Conservation (phyloP, 2,888 invertebrate species). For the Cataglyphis cursor region DNA sequence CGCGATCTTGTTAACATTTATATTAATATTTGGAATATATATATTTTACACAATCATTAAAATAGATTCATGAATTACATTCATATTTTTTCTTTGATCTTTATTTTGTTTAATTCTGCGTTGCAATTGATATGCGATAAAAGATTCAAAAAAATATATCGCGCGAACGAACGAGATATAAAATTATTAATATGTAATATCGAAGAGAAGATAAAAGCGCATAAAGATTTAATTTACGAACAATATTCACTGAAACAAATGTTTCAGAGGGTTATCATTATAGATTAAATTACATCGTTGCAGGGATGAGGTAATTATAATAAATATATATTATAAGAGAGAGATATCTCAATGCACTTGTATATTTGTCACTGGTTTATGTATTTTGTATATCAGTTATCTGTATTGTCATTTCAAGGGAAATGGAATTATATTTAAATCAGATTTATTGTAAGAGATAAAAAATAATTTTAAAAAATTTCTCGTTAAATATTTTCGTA, state of each 20-base stretch:
- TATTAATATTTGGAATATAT: not conserved
- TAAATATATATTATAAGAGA: not conserved
- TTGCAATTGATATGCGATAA: not conserved
- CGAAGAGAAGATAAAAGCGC: not conserved
- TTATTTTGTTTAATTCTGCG: not conserved
- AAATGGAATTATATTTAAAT: constrained; percentile 9
- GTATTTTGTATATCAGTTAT: not conserved
- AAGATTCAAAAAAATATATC: not conserved
- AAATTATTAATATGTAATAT: not conserved
- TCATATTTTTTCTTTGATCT: not conserved
- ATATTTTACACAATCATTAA: not conserved
- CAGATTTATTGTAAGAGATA: not conserved
- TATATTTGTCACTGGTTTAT: not conserved
- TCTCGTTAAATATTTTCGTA: not conserved
- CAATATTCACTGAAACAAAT: not conserved
- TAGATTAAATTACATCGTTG: not conserved
- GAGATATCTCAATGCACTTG: not conserved
- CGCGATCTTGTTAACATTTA: not conserved
- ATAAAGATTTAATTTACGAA: not conserved
- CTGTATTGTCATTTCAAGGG: not conserved
- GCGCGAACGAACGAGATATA: not conserved
- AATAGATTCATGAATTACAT: not conserved
- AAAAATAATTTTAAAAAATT: constrained; percentile 1
- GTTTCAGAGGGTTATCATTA: not conserved
- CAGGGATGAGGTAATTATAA: not conserved